phyloP scores from a whole-genome alignment of 2,888 invertebrate genomes.

The Diaprepes abbreviatus region DNA sequence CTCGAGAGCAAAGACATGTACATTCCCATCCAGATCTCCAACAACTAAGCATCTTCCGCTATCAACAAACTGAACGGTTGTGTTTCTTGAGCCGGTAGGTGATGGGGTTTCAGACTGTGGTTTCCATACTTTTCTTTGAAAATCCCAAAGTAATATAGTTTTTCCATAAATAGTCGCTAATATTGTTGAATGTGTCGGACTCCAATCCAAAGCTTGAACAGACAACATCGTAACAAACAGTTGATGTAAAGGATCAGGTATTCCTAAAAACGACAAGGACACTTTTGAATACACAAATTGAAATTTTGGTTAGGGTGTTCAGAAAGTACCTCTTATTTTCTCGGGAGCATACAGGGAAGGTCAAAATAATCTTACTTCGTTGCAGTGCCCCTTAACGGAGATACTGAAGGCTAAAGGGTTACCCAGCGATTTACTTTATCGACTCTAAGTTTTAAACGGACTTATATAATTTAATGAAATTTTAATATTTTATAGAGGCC shows the following conservation, averaged over 20 bases:
- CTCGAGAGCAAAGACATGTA: slow-evolving; percentile 78
- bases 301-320: too few relatives aligned
- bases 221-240: slow-evolving; percentile 68
- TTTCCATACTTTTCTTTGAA: slow-evolving; percentile 78
- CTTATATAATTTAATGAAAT: too few relatives aligned
- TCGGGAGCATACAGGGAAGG: too few relatives aligned
- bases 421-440: too few relatives aligned
- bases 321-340: too few relatives aligned
- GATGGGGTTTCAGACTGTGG: slow-evolving; percentile 75
- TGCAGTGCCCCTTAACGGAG: too few relatives aligned
- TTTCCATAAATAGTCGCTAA: slow-evolving; percentile 77
- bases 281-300: too few relatives aligned
- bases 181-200: slow-evolving; percentile 82
- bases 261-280: slow-evolving; percentile 60
- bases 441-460: too few relatives aligned
- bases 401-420: too few relatives aligned
- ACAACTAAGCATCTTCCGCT: slow-evolving; percentile 73
- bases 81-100: slow-evolving; percentile 68
- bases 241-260: slow-evolving; percentile 69
- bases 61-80: slow-evolving; percentile 74
- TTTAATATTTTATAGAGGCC: too few relatives aligned
- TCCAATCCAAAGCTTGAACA: slow-evolving; percentile 76
- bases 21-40: slow-evolving; percentile 77
- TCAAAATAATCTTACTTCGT: too few relatives aligned
- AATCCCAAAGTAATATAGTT: slow-evolving; percentile 83